Base-by-base conservation (phyloP, 2,888 invertebrate species). In the Nudaria mundana region DNA sequence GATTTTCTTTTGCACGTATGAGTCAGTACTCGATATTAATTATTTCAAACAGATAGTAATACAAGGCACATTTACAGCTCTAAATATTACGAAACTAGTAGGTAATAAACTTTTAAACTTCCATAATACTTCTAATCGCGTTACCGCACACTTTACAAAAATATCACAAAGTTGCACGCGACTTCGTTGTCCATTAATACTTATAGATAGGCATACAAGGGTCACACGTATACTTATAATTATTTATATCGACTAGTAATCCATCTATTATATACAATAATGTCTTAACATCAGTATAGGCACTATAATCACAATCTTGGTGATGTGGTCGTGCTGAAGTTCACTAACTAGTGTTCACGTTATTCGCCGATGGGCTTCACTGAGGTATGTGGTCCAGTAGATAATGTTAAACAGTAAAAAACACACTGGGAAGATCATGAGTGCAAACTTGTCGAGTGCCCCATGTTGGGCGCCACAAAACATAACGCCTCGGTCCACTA, bases 401-500 rank as follows among this genome's bases (percentile, higher is more conserved):
- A 90, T 88, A 44, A 90, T 69, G 28, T 90, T 82, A 63, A 92
- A 92, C 3, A 91, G 78, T 22, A 88, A 50, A 73, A 92, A 92
- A 66, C 90, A 89, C 42, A 91, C 45, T 1, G 92, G 92, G 66
- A 92, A 92, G 26, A 91, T 46, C 48, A 91, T 89, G n/a, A 92
- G 83, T 5, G 91, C 91, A 48, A 89, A 89, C 65, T 90, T 90
- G 70, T 92, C 91, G 43, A 92, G 75, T 24, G 89, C 77, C 16
- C 91, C 92, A 50, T 91, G 85, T 65, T 91, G 91, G 45, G 91
- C 91, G 59, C 92, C 92, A 61, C 91, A 91, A 62, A 91, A 92
- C 74, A 92, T 85, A 22, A 91, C 84, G 5, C 90, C 90, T 34
- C 85, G 82, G 60, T 91, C 90, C 7, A 89, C 75, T 37, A 79